Evolutionary conservation across 2,113 vertebrate genomes (phyloP), one percentile per base, ranked within the genome.

Genomic region (Prochilodus magdalenae): DNA sequence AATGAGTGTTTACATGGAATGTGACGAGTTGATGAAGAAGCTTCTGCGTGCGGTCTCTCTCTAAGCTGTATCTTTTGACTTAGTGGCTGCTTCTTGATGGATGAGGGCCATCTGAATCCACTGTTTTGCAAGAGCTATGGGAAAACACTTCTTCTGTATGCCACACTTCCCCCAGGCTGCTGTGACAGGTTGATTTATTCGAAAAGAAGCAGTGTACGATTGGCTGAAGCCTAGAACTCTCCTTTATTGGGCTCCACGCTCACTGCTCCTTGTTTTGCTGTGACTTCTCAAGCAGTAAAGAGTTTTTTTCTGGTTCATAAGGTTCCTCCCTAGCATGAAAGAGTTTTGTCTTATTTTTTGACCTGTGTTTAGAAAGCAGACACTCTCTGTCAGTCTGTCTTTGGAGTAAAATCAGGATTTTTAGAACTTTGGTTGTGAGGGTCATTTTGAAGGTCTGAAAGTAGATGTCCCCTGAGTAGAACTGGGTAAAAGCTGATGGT

Each of bases 181-280:
- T 71, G 53, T 69, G 83, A 81, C 83, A 55, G 60, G 29, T 77
- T 88, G 90, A 90, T 90, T 89, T 89, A 89, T 91, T 82, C 74
- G 27, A 36, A 76, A n/a, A 83, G 73, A 82, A 85, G 24, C 33
- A 36, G 69, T 10, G 4, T 67, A 40, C 29, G 77, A 86, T 84
- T 82, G 75, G 75, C 70, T 82, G 57, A 26, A 67, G 14, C 59
- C 73, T 33, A 16, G 36, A 33, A 49, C 24, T 75, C 72, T 74
- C 16, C 69, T 20, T 65, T 20, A 24, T 49, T 36, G 70, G n/a
- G 75, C 53, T 76, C 47, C 80, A 75, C 65, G 8, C 30, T 63
- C 65, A 40, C 16, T 59, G 67, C 40, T 27, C 29, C 62, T 62
- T n/a, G 51, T 75, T 75, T 81, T 59, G 53, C 30, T 0, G 47